Percentiles rank a stretch among this genome's conserved stretches.
Evolutionary conservation across 2,797 vertebrate species (phyloP).

Genomic region (Hyperoplus lanceolatus): DNA sequence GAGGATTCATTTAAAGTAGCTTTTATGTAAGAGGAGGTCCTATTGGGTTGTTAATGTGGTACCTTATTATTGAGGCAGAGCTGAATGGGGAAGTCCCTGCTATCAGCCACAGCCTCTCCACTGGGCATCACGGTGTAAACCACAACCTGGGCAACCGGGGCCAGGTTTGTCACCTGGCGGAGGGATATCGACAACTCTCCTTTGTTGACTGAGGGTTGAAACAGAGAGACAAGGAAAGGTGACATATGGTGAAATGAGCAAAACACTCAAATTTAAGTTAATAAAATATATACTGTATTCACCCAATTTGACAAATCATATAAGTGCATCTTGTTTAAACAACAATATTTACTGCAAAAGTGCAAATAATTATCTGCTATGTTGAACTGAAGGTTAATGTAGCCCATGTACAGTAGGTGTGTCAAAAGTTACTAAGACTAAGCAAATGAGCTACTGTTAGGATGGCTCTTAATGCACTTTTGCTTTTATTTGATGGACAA

Average conservation of each 20-base stretch:
- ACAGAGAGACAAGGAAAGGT: slow-evolving; percentile 4
- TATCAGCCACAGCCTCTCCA: slow-evolving; percentile 88
- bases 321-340: neutral
- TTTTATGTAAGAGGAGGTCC: neutral
- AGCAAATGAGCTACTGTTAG: neutral
- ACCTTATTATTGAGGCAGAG: slow-evolving; percentile 91
- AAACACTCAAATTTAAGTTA: neutral
- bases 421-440: neutral
- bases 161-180: slow-evolving; percentile 70
- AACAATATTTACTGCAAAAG: neutral
- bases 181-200: slow-evolving; percentile 81
- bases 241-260: neutral
- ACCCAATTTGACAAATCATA: neutral
- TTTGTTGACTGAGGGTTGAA: slow-evolving; percentile 78
- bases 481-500: neutral
- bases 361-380: neutral
- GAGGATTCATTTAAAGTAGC: neutral
- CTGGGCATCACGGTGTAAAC: slow-evolving; percentile 84
- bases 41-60: neutral
- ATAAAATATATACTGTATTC: no score
- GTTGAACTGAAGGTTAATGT: neutral
- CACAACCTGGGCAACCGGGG: slow-evolving; percentile 87
- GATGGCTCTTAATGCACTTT: neutral
- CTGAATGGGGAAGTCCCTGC: slow-evolving; percentile 82
- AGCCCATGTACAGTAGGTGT: neutral